These are phyloP conservation scores for Callospermophilus lateralis DNA, from an alignment of 2,113 vertebrate species.

Conservation along the genomic window DNA sequence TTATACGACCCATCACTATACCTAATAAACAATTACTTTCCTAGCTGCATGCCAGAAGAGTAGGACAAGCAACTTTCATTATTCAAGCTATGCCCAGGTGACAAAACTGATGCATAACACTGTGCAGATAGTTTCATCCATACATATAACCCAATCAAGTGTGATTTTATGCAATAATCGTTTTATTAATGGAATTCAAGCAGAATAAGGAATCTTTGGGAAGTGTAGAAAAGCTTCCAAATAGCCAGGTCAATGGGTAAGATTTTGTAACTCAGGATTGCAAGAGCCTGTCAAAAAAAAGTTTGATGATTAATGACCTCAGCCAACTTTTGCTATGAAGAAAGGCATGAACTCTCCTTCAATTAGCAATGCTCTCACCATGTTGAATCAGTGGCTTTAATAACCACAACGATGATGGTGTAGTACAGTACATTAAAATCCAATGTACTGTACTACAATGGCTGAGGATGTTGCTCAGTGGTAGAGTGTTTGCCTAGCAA, in stretches of 20 bases:
- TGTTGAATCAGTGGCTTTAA: background rate
- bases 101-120: background rate
- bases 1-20: background rate
- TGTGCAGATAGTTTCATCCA: background rate
- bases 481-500: no score
- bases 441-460: background rate
- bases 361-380: background rate
- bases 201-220: background rate
- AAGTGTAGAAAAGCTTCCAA: background rate
- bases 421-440: background rate
- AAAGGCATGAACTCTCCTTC: background rate
- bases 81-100: background rate
- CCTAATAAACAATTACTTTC: slow-evolving; percentile 38
- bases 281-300: background rate
- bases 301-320: background rate
- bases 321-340: background rate
- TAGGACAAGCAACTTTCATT: slow-evolving; percentile 6
- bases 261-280: background rate
- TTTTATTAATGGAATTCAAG: background rate
- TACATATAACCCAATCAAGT: background rate
- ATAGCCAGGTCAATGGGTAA: background rate
- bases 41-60: background rate
- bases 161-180: background rate
- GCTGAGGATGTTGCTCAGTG: no score
- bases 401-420: slow-evolving; percentile 2